Percentiles rank a stretch among this genome's conserved stretches.
phyloP scores from a whole-genome alignment of 2,113 vertebrate species.

The Madoqua kirkii region DNA sequence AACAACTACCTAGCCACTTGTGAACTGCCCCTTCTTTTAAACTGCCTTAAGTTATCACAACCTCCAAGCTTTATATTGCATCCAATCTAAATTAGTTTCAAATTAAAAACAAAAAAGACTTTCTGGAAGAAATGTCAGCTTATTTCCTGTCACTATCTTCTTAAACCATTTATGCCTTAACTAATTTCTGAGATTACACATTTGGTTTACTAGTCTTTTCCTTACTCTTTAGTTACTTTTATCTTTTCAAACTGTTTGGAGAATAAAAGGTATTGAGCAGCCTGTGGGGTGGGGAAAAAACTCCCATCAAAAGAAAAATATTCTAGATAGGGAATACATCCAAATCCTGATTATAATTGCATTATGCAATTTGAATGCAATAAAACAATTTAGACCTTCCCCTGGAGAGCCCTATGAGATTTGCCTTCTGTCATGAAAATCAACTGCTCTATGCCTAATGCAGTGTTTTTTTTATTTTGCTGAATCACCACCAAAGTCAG shows the following conservation, averaged over 20 bases:
- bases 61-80: background rate
- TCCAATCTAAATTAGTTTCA: background rate
- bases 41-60: background rate
- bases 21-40: background rate
- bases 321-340: background rate
- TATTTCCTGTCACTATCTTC: background rate
- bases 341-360: background rate
- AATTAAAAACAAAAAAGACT: background rate
- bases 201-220: background rate
- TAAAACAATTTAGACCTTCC: background rate
- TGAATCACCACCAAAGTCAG: conserved; percentile 49
- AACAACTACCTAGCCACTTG: background rate
- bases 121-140: background rate
- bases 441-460: background rate
- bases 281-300: background rate
- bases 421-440: background rate
- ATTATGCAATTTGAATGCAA: background rate
- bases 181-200: background rate
- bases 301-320: background rate
- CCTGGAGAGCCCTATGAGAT: background rate
- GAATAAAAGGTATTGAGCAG: background rate
- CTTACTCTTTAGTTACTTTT: background rate
- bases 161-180: background rate
- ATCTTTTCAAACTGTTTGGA: conserved; percentile 9
- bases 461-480: conserved; percentile 41